These are phyloP conservation scores for Coelopa frigida DNA, from an alignment of 1,140 invertebrate species.

Conservation along the genomic window DNA sequence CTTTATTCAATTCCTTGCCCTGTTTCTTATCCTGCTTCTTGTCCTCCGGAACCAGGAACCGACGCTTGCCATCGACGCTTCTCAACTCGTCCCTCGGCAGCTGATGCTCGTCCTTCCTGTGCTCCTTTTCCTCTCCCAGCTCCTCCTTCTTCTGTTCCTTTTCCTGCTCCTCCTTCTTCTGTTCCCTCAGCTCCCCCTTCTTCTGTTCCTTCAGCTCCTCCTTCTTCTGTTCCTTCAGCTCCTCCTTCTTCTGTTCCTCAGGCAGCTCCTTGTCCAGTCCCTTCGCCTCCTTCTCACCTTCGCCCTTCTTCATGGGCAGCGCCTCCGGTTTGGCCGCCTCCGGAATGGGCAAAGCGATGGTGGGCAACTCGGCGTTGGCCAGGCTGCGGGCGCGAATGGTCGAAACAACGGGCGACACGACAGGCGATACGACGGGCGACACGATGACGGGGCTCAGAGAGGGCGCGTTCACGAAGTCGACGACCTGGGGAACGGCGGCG, in stretches of 20 bases:
- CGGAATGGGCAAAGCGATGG: not conserved
- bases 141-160: no score
- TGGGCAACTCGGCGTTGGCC: not conserved
- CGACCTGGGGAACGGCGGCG: slow-evolving; percentile 23
- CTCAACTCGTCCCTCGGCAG: slow-evolving; percentile 17
- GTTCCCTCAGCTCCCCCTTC: no score
- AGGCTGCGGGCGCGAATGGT: slow-evolving; percentile 38
- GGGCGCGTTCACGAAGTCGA: slow-evolving; percentile 29
- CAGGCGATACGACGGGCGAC: slow-evolving; percentile 20
- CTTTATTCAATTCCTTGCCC: no score
- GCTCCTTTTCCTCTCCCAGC: no score
- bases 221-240: no score
- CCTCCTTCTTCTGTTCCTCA: slow-evolving; percentile 21
- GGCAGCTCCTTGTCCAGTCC: not conserved
- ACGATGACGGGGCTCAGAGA: not conserved
- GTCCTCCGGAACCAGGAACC: no score
- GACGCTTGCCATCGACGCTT: slow-evolving; percentile 21
- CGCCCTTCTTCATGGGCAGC: slow-evolving; percentile 11
- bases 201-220: no score
- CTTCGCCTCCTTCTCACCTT: not conserved
- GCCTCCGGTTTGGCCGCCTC: slow-evolving; percentile 16
- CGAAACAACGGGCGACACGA: slow-evolving; percentile 24
- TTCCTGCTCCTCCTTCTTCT: no score
- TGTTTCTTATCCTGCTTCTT: no score
- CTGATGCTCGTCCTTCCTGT: slow-evolving; percentile 6